Conservation (phyloP, 2,113 vertebrate genomes). For the Cyanoramphus novaezelandiae region DNA sequence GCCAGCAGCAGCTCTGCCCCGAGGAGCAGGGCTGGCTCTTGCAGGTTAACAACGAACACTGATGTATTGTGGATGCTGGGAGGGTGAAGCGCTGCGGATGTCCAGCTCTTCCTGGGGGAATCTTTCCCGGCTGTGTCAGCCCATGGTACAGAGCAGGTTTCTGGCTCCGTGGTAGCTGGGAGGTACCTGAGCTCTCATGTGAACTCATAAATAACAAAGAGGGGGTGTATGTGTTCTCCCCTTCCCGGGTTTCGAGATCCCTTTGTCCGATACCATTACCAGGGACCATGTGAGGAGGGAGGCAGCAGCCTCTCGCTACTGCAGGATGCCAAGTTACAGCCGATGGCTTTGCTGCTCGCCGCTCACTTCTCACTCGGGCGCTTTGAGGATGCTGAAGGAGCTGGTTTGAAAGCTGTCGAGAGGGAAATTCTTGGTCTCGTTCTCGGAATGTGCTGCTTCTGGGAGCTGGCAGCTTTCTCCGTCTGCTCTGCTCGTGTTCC, state of each 20-base stretch:
- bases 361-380: rapidly evolving
- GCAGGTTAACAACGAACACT: neutral
- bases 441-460: neutral
- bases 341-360: neutral
- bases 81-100: neutral
- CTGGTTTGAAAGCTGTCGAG: neutral
- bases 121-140: neutral
- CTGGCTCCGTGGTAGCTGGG: neutral
- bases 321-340: neutral
- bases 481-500: rapidly evolving
- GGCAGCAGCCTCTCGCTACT: neutral
- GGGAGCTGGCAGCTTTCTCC: neutral
- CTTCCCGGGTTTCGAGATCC: neutral
- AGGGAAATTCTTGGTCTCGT: neutral
- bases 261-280: rapidly evolving
- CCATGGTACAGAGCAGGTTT: neutral
- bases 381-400: neutral
- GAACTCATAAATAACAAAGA: neutral
- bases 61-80: neutral
- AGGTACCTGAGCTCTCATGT: rapidly evolving
- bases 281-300: rapidly evolving
- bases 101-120: neutral
- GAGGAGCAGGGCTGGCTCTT: neutral
- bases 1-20: neutral
- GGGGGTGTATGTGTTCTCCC: rapidly evolving